Evolutionary conservation across 1,140 invertebrate species (phyloP).

Genomic region (Triops longicaudatus): DNA sequence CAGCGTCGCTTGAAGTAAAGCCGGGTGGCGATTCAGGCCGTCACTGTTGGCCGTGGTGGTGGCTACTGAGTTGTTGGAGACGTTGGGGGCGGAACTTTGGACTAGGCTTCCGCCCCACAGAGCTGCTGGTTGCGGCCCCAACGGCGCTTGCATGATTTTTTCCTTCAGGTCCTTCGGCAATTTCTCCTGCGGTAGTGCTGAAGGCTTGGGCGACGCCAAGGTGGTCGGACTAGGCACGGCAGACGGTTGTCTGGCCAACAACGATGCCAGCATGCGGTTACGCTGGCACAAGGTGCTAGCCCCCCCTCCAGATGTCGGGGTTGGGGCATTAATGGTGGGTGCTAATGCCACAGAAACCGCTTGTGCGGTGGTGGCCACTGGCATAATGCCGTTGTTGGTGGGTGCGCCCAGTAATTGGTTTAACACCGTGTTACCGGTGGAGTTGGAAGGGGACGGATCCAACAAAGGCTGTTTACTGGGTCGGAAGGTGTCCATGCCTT

Average conservation of each 20-base stretch:
- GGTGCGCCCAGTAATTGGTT: slow-evolving; percentile 33
- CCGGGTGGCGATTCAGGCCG: background rate
- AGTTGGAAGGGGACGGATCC: slow-evolving; percentile 24
- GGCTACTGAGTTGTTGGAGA: background rate
- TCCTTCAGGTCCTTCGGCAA: slow-evolving; percentile 36
- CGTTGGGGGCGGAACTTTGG: slow-evolving; percentile 17
- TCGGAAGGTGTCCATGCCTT: slow-evolving; percentile 48
- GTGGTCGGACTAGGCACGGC: slow-evolving; percentile 49
- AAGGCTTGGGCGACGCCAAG: slow-evolving; percentile 35
- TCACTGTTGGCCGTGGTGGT: background rate
- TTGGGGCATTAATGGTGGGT: slow-evolving; percentile 27
- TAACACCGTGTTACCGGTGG: slow-evolving; percentile 44
- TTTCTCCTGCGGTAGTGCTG: slow-evolving; percentile 36
- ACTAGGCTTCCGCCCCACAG: slow-evolving; percentile 27
- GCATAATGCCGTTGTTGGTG: slow-evolving; percentile 26
- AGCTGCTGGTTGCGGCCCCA: slow-evolving; percentile 24
- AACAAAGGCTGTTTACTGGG: slow-evolving; percentile 27
- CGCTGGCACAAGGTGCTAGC: slow-evolving; percentile 50
- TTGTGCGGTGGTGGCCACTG: slow-evolving; percentile 24
- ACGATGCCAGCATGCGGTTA: slow-evolving; percentile 75
- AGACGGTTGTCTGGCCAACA: slow-evolving; percentile 69
- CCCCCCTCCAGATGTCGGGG: background rate
- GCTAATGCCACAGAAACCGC: slow-evolving; percentile 29
- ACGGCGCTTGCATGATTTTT: slow-evolving; percentile 29
- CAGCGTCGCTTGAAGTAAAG: slow-evolving; percentile 13